Evolutionary conservation across 1,140 invertebrate species (phyloP).

Genomic region (Oscheius sp.): DNA sequence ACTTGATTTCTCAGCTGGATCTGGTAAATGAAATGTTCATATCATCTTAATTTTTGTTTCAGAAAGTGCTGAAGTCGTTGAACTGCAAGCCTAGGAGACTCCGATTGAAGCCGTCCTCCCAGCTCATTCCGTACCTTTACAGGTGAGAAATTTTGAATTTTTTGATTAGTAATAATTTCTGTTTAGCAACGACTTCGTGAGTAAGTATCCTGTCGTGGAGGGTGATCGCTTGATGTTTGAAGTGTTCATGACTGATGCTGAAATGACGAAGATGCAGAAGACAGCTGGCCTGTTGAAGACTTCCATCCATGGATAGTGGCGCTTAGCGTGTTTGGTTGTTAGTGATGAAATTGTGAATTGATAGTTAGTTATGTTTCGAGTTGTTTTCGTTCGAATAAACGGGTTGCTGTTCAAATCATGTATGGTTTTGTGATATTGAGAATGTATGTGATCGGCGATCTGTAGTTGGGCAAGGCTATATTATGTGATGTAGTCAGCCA

Average conservation of each 20-base stretch:
- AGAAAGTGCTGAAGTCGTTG: background rate
- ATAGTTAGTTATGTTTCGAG: too few species aligned
- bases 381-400: too few species aligned
- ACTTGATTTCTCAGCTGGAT: slow-evolving; percentile 12
- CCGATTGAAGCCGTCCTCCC: background rate
- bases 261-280: background rate
- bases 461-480: too few species aligned
- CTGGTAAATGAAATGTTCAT: background rate
- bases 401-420: too few species aligned
- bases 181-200: background rate
- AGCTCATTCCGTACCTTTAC: background rate
- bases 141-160: background rate
- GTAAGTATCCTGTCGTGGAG: background rate
- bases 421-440: too few species aligned
- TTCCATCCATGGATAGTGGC: too few species aligned
- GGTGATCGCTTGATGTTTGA: background rate
- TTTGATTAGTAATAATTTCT: background rate
- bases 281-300: background rate
- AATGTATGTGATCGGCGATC: too few species aligned
- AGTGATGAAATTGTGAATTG: too few species aligned
- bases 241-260: background rate
- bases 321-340: too few species aligned
- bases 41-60: background rate
- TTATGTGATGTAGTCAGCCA: too few species aligned
- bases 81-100: background rate